Evolutionary conservation across 2,888 invertebrate species (phyloP).

Genomic region (Drosophila prolongata): DNA sequence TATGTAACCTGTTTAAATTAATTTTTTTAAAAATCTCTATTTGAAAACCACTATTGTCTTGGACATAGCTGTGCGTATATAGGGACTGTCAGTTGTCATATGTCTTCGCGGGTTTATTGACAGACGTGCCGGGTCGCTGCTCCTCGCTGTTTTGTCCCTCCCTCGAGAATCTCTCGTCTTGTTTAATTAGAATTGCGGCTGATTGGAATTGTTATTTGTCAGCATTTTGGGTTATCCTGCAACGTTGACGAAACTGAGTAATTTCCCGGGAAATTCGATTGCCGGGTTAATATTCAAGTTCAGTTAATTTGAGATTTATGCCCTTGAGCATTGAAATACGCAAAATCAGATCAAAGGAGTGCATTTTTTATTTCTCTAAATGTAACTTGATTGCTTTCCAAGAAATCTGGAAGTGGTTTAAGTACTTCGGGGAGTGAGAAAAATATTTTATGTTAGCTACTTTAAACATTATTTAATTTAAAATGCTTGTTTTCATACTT

Average conservation of each 20-base stretch:
- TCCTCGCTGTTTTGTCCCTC: neutral
- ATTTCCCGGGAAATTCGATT: neutral
- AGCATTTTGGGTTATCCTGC: slow-evolving; percentile 17
- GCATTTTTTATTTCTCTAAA: neutral
- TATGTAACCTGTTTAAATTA: no score
- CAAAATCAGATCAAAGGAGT: neutral
- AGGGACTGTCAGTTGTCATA: slow-evolving; percentile 21
- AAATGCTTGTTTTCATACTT: no score
- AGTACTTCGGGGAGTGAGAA: no score
- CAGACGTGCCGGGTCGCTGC: slow-evolving; percentile 30
- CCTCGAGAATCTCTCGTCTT: slow-evolving; percentile 5
- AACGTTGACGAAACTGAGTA: neutral
- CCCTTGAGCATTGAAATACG: neutral
- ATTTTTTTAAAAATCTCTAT: no score
- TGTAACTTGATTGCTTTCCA: no score
- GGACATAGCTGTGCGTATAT: neutral
- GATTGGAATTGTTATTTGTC: slow-evolving; percentile 14
- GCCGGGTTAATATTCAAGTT: neutral
- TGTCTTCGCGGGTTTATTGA: slow-evolving; percentile 23
- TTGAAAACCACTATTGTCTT: neutral
- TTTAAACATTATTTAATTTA: no score
- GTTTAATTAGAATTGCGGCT: slow-evolving; percentile 22
- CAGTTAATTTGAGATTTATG: neutral
- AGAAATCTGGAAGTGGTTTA: no score
- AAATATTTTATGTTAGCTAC: no score